Evolutionary conservation across 2,888 invertebrate species (phyloP), one percentile per base, ranked within the genome.

Genomic region (Synanthedon andrenaeformis): DNA sequence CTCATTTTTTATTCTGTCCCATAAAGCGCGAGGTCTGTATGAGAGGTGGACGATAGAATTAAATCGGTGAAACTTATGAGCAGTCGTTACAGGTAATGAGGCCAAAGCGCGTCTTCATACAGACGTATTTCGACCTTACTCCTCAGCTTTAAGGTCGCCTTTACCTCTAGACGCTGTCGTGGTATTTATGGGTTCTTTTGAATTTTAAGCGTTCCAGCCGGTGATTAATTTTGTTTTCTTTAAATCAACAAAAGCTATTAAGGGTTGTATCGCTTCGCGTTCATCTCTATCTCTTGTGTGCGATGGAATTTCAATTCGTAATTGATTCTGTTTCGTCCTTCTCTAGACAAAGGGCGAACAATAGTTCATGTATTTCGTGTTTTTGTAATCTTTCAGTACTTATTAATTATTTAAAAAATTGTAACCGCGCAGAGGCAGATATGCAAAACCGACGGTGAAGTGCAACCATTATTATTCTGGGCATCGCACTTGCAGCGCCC

Each of bases 1-100:
- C 55, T 54, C 55, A 56, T 53, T 56, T 67, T 68, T 72, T 68
- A 64, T 65, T 65, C 53, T 51, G 42, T 35, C 58, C 64, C 68
- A 60, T 70, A 64, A 69, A 70, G 55, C 60, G 62, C 52, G 19
- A 49, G 23, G 49, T 17, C 55, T 56, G 65, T 68, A 73, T 74
- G 74, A 72, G 67, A 60, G 63, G 70, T 69, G 66, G 56, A 58
- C 65, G 63, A 70, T 67, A 62, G 71, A 69, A 76, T 74, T 71
- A 75, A 74, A 77, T 70, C 66, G 67, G 59, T 59, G 54, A 66
- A 67, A 72, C 72, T 74, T 72, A 75, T 65, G 64, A 63, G 62
- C 66, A 54, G 58, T 68, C 73, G 67, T 75, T 72, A 65, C 69
- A 67, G 66, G 72, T 77, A 74, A 74, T 69, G 70, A 68, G 66